Base-by-base conservation (phyloP, 2,888 invertebrate species). In the Sarcophaga variegata region DNA sequence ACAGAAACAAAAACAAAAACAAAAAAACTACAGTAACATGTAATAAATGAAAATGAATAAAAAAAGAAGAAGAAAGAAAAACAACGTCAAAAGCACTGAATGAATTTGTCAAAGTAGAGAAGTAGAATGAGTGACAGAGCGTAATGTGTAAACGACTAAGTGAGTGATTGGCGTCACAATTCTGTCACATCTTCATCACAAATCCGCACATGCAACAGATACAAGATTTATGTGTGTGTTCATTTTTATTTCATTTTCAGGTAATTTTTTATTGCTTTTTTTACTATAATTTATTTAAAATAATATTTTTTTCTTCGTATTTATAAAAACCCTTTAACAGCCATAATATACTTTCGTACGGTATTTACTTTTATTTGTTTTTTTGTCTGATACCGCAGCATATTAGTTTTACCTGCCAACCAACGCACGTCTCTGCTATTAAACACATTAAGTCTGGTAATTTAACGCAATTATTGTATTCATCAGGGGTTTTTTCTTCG, bases 401-500 rank as follows among this genome's bases (percentile, higher is more conserved):
- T 37, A 37, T 37, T 37, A 14, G 54, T 54, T 54, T 17, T 62
- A 66, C 17, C 60, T 54, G 49, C 17, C 83, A 78, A 77, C 79
- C 79, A 79, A 76, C 83, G 71, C 87, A 87, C 84, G 87, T 87
- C 72, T 79, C 66, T 71, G 47, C 72, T 76, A 84, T 87, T 84
- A 87, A 89, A 88, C 87, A 83, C 88, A 88, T 88, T 88, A 88
- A 88, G 85, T 83, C 88, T 88, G 87, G 83, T 86, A 89, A 89
- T 88, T 89, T 88, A 71, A 87, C 79, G 87, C 88, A 89, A 87
- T 89, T 88, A 88, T 88, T 88, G 69, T 64, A 70, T 79, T 54
- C 54, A 54, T 17, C 54, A 54, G 54, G 81, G 84, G 59, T 47
- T 72, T 87, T 87, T 81, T 20, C 54, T 54, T 54, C 17, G 54